These are phyloP conservation scores for Okapia johnstoni DNA, from an alignment of 2,113 vertebrate species.

Conservation along the genomic window DNA sequence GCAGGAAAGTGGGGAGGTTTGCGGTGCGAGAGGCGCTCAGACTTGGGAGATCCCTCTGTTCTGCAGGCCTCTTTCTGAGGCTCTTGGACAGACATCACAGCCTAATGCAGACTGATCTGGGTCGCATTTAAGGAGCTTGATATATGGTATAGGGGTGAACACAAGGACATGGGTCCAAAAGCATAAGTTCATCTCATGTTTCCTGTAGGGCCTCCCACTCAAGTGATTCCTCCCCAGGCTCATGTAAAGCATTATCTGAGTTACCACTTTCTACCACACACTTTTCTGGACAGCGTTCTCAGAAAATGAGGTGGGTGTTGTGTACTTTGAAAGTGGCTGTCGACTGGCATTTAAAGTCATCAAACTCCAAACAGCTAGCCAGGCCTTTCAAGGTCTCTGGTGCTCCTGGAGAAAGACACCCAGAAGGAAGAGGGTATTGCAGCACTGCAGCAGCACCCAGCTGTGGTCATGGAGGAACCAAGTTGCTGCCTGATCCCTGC, in stretches of 20 bases:
- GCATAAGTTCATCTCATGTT: accelerated
- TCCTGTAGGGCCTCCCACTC: background rate
- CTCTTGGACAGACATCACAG: accelerated
- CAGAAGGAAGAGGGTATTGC: background rate
- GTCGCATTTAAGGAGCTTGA: background rate
- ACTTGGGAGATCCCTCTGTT: no score
- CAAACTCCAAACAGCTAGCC: background rate
- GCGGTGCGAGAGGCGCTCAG: accelerated
- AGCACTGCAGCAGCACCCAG: accelerated
- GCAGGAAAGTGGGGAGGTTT: background rate
- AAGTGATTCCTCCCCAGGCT: background rate
- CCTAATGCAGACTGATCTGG: background rate
- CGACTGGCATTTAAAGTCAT: background rate
- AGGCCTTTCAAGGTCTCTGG: background rate
- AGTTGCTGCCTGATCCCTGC: background rate
- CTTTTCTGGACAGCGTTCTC: background rate
- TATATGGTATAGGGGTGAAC: background rate
- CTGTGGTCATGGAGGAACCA: accelerated
- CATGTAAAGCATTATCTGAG: background rate
- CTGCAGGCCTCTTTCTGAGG: background rate
- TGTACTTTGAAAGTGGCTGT: background rate
- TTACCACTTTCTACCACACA: accelerated
- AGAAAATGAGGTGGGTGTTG: background rate
- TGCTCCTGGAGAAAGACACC: background rate
- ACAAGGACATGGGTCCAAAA: background rate